A percentile compares a stretch with the other conserved stretches of the same genome.
Conservation (phyloP, 2,888 invertebrate genomes). For the Harmothoe impar region DNA sequence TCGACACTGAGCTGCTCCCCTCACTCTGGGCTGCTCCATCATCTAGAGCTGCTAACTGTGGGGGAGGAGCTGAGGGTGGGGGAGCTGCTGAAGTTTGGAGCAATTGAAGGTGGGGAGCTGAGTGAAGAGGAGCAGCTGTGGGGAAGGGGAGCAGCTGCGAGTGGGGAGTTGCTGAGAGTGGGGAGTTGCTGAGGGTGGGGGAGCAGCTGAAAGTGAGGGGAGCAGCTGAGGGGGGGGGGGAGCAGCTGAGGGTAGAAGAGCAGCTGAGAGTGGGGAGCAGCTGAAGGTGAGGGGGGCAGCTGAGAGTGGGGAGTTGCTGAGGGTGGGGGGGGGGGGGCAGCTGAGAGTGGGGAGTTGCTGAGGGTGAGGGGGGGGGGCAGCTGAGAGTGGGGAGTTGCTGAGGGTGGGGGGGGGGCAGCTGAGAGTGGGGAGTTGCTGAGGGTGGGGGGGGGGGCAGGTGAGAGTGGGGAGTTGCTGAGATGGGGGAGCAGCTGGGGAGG, state of each 20-base stretch:
- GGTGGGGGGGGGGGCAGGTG: neutral
- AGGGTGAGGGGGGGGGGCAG: neutral
- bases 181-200: neutral
- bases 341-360: neutral
- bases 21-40: no score
- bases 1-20: no score
- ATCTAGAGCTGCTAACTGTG: neutral
- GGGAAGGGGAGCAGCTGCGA: neutral
- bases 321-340: no score
- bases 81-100: neutral
- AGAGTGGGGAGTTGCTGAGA: neutral
- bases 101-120: no score
- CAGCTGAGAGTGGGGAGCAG: neutral
- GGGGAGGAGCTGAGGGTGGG: neutral
- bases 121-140: neutral
- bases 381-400: neutral
- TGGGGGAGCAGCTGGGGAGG: neutral
- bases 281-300: neutral
- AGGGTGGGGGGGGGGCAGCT: neutral
- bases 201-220: neutral
- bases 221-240: neutral
- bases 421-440: neutral
- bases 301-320: neutral
- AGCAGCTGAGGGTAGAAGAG: neutral
- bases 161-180: neutral